phyloP scores from a whole-genome alignment of 2,113 vertebrate genomes.

The Chrysochloris asiatica region DNA sequence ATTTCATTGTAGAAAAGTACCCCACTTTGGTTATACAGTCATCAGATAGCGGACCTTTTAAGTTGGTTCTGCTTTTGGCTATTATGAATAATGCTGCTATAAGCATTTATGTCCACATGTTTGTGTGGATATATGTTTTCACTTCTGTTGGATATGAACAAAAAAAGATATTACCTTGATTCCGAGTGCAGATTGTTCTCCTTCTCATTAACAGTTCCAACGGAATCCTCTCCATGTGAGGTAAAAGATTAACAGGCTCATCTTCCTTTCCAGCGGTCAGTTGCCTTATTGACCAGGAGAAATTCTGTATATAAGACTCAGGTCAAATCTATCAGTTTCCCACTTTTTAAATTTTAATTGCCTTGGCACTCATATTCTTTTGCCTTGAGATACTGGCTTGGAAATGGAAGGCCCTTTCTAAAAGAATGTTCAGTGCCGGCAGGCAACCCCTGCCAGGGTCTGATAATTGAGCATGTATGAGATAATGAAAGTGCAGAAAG shows the following conservation, averaged over 20 bases:
- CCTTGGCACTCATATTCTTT: neutral
- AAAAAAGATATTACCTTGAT: neutral
- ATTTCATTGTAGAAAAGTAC: neutral
- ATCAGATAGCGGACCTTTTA: neutral
- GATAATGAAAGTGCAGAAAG: neutral
- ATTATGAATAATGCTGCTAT: neutral
- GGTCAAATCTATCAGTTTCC: neutral
- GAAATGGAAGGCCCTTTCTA: constrained; percentile 6
- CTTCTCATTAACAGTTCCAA: neutral
- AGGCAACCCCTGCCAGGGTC: neutral
- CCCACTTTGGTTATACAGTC: neutral
- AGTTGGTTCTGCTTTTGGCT: neutral
- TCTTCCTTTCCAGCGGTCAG: neutral
- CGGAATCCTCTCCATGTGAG: neutral
- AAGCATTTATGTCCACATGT: neutral
- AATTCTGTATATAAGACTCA: neutral
- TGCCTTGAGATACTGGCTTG: neutral
- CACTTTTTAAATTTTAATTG: neutral
- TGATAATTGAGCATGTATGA: neutral
- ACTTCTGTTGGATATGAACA: neutral
- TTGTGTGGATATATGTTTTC: neutral
- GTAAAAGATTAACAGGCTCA: neutral
- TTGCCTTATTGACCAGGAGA: neutral
- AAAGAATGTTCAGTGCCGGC: neutral
- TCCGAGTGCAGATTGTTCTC: neutral